Percentiles rank a stretch among this genome's conserved stretches.
Evolutionary conservation across 2,113 vertebrate genomes (phyloP).

Genomic region (Amazona vittata): DNA sequence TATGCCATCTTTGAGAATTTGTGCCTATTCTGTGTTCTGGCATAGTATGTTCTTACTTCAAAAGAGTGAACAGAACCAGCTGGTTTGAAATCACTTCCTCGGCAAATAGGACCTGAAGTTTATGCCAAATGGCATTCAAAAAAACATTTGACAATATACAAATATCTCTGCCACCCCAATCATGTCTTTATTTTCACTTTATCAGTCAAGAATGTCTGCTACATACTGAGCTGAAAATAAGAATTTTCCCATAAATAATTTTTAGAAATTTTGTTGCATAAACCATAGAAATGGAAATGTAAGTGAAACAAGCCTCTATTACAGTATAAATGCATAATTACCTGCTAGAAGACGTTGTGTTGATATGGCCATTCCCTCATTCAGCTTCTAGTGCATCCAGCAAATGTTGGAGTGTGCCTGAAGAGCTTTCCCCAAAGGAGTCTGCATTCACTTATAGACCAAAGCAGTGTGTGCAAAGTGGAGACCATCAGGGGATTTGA

Average conservation of each 20-base stretch:
- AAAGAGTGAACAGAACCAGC: background rate
- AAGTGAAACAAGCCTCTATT: background rate
- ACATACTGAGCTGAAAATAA: background rate
- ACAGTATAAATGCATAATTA: background rate
- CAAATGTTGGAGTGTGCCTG: background rate
- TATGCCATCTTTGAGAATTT: background rate
- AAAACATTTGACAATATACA: background rate
- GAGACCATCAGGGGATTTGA: background rate
- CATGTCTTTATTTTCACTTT: background rate
- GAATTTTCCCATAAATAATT: fast-evolving
- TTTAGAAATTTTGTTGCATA: background rate
- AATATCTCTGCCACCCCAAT: background rate
- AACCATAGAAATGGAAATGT: background rate
- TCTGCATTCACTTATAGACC: background rate
- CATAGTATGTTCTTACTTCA: background rate
- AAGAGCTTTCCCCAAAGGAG: background rate
- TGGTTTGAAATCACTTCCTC: background rate
- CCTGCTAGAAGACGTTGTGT: background rate
- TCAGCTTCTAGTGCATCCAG: background rate
- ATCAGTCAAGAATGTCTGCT: background rate
- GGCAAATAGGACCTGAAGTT: background rate
- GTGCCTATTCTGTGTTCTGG: background rate
- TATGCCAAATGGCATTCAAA: background rate
- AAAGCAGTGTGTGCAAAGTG: background rate
- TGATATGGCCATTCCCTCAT: background rate